Percentiles rank a stretch among this genome's conserved stretches.
Conservation (phyloP, 2,888 invertebrate genomes). For the Aporophyla nigra region DNA sequence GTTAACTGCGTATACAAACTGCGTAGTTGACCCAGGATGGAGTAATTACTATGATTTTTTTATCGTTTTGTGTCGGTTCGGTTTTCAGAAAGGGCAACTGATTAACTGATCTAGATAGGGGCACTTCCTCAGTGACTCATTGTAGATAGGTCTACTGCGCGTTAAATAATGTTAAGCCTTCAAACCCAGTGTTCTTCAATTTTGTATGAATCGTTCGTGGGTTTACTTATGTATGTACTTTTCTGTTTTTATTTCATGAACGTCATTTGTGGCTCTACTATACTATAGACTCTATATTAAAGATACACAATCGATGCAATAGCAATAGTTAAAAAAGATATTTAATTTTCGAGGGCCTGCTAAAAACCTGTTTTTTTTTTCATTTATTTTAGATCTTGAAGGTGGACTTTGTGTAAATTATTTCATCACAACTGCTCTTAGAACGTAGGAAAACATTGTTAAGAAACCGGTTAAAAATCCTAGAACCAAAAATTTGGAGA, state of each 20-base stretch:
- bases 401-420: too few relatives aligned
- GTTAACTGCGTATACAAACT: slow-evolving; percentile 65
- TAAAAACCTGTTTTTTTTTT: neutral
- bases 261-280: neutral
- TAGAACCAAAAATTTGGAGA: too few relatives aligned
- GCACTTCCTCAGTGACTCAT: slow-evolving; percentile 73
- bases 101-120: slow-evolving; percentile 68
- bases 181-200: neutral
- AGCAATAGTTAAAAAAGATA: neutral
- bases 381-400: too few relatives aligned
- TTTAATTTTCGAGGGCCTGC: neutral
- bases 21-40: slow-evolving; percentile 66
- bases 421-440: too few relatives aligned
- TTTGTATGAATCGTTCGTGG: slow-evolving; percentile 7
- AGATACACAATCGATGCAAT: neutral
- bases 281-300: too few relatives aligned
- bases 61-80: slow-evolving; percentile 66
- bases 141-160: neutral
- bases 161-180: too few relatives aligned
- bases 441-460: too few relatives aligned
- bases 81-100: slow-evolving; percentile 69
- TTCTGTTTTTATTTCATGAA: neutral
- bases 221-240: slow-evolving; percentile 15
- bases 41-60: slow-evolving; percentile 65
- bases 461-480: too few relatives aligned